Evolutionary conservation across 2,113 vertebrate genomes (phyloP).

Genomic region (Apus apus): DNA sequence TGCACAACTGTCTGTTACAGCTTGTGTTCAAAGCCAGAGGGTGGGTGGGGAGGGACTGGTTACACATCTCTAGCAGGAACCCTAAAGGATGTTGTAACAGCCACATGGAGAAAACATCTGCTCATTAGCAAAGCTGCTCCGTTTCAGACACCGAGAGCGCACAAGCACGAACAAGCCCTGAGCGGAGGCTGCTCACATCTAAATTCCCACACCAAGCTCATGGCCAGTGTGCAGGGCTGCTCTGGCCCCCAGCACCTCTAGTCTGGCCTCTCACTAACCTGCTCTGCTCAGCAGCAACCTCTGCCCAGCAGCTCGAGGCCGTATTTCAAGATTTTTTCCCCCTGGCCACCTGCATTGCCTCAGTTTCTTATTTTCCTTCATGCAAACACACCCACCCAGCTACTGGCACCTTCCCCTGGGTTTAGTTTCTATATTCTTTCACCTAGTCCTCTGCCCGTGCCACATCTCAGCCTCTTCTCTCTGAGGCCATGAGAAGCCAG

Average conservation of each 20-base stretch:
- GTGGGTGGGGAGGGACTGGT: conserved; percentile 25
- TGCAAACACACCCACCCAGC: background rate
- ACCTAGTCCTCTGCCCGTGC: too few species aligned
- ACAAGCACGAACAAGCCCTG: conserved; percentile 19
- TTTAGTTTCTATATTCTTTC: background rate
- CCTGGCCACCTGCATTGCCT: rapidly evolving
- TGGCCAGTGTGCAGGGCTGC: rapidly evolving
- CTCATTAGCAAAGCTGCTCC: background rate
- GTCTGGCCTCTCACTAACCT: background rate
- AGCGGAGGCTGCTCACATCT: background rate
- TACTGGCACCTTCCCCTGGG: background rate
- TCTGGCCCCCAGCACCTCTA: too few species aligned
- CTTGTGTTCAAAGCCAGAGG: background rate
- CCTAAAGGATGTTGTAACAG: conserved; percentile 12
- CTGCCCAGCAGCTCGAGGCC: rapidly evolving
- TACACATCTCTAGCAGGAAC: background rate
- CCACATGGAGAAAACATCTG: conserved; percentile 35
- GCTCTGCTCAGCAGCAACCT: background rate
- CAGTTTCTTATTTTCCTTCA: background rate
- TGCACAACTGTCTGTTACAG: background rate
- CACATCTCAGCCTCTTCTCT: background rate
- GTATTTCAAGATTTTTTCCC: too few species aligned
- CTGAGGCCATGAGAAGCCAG: background rate
- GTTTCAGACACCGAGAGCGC: background rate
- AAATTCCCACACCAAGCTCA: background rate